phyloP scores from a whole-genome alignment of 2,888 invertebrate species.

The Polyommatus iphigenia region DNA sequence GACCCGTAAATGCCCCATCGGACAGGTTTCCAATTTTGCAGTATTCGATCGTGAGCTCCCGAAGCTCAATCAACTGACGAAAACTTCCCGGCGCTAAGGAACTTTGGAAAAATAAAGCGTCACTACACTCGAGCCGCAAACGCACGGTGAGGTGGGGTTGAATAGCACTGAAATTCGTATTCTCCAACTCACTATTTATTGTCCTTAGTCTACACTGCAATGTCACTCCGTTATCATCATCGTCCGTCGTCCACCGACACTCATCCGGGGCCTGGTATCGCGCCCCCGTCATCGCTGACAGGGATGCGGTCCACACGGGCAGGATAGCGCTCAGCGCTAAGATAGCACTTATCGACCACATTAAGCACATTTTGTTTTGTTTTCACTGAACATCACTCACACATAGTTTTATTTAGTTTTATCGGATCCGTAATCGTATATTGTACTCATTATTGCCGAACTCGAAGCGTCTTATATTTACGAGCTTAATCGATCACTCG shows the following conservation, averaged over 20 bases:
- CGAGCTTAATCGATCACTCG: slow-evolving; percentile 73
- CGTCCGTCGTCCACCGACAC: slow-evolving; percentile 88
- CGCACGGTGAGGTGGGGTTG: slow-evolving; percentile 90
- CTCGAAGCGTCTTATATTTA: slow-evolving; percentile 54
- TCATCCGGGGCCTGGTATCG: slow-evolving; percentile 90
- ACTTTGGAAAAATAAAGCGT: slow-evolving; percentile 89
- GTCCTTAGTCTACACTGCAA: slow-evolving; percentile 87
- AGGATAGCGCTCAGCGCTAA: slow-evolving; percentile 68
- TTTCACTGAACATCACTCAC: slow-evolving; percentile 64
- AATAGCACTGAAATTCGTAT: slow-evolving; percentile 90
- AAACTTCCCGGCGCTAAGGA: slow-evolving; percentile 88
- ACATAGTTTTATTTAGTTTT: slow-evolving; percentile 69
- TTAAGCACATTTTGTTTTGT: slow-evolving; percentile 65
- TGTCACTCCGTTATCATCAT: slow-evolving; percentile 84
- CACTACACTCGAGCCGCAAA: slow-evolving; percentile 88
- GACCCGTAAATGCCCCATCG: slow-evolving; percentile 89
- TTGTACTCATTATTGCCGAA: slow-evolving; percentile 49
- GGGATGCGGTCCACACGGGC: slow-evolving; percentile 69
- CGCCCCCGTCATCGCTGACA: slow-evolving; percentile 76
- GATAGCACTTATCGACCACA: slow-evolving; percentile 64
- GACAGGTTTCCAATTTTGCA: slow-evolving; percentile 91
- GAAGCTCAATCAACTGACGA: slow-evolving; percentile 86
- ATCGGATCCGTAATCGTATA: slow-evolving; percentile 65
- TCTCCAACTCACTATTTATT: slow-evolving; percentile 90
- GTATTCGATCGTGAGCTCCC: slow-evolving; percentile 88